A percentile compares a stretch with the other conserved stretches of the same genome.
These are phyloP conservation scores for Todiramphus chloris DNA, from an alignment of 2,113 vertebrate genomes.

Conservation along the genomic window DNA sequence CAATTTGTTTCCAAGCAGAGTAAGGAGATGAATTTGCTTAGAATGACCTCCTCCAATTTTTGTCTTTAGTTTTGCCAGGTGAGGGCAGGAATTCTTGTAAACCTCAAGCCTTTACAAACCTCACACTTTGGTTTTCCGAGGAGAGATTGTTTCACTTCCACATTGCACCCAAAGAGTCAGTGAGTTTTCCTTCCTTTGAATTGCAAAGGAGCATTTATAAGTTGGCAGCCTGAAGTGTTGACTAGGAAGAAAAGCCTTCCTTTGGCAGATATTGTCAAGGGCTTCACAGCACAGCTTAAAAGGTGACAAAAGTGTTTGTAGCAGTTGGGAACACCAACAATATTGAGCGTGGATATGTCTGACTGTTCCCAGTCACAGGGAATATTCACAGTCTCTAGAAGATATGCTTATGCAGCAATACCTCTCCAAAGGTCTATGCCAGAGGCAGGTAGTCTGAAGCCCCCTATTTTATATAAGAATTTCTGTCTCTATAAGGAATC, in stretches of 20 bases:
- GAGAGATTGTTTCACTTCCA: neutral
- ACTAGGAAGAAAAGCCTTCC: neutral
- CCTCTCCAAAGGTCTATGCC: neutral
- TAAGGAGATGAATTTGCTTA: neutral
- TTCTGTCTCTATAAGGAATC: neutral
- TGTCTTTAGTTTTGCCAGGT: neutral
- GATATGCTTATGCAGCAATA: neutral
- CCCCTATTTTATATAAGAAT: neutral
- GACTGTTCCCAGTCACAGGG: neutral
- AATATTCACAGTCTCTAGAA: neutral
- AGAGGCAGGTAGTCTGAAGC: neutral
- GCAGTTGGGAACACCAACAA: neutral
- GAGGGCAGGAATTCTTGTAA: neutral
- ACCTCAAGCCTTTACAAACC: neutral
- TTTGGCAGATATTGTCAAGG: neutral
- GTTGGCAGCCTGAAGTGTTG: neutral
- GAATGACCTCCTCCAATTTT: neutral
- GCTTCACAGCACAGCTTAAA: neutral
- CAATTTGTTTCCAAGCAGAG: neutral
- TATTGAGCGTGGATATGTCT: neutral
- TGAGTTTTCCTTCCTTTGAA: neutral
- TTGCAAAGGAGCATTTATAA: neutral
- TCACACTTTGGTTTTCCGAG: neutral
- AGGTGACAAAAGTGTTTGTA: neutral
- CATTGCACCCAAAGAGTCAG: neutral